A percentile compares a stretch with the other conserved stretches of the same genome.
These are phyloP conservation scores for Aleadryas rufinucha DNA, from an alignment of 2,113 vertebrate species.

Conservation along the genomic window DNA sequence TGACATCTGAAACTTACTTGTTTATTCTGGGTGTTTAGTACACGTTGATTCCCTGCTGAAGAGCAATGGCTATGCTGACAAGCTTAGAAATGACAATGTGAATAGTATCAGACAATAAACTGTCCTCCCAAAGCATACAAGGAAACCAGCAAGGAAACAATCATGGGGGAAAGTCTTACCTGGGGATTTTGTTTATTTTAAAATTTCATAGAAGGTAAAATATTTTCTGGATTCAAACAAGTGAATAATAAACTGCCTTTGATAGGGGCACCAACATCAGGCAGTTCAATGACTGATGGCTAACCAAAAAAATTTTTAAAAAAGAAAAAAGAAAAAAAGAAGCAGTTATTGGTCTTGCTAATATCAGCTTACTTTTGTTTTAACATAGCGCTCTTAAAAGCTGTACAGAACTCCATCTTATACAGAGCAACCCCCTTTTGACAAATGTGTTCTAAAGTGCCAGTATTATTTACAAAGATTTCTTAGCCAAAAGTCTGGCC, in stretches of 20 bases:
- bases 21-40: slow-evolving; percentile 68
- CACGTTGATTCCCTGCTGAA: slow-evolving; percentile 75
- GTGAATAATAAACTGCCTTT: slow-evolving; percentile 70
- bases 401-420: slow-evolving; percentile 78
- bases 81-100: slow-evolving; percentile 70
- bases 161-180: slow-evolving; percentile 67
- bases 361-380: slow-evolving; percentile 76
- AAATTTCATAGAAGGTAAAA: slow-evolving; percentile 69
- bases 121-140: slow-evolving; percentile 73
- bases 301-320: slow-evolving; percentile 25
- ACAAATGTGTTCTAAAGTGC: slow-evolving; percentile 95
- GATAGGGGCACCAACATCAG: slow-evolving; percentile 69
- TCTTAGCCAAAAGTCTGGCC: slow-evolving; percentile 95
- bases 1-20: slow-evolving; percentile 61
- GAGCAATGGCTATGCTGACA: slow-evolving; percentile 72
- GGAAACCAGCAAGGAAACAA: slow-evolving; percentile 74
- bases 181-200: slow-evolving; percentile 64
- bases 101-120: slow-evolving; percentile 72
- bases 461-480: slow-evolving; percentile 75
- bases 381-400: slow-evolving; percentile 73
- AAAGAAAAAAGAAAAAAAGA: not conserved
- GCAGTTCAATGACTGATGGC: slow-evolving; percentile 74
- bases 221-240: slow-evolving; percentile 72
- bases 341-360: slow-evolving; percentile 77
- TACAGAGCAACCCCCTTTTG: slow-evolving; percentile 79